Evolutionary conservation across 1,140 invertebrate genomes (phyloP).

Genomic region (Drosophila ercepeae): DNA sequence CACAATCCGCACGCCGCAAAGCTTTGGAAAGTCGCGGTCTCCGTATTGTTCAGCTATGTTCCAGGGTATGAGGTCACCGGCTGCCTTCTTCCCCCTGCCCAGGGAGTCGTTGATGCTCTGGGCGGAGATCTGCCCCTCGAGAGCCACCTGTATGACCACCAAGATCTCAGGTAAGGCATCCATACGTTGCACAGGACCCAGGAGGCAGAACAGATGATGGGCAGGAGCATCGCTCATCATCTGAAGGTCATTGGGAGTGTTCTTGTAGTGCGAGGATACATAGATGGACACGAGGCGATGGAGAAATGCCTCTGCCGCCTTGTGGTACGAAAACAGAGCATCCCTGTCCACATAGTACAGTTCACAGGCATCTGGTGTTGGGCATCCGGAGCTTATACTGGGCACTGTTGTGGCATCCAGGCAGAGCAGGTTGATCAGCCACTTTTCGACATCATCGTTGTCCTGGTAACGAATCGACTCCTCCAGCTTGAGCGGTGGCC

Average conservation of each 20-base stretch:
- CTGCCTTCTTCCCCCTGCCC: constrained; percentile 93
- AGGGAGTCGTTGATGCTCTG: constrained; percentile 90
- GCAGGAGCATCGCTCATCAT: constrained; percentile 99
- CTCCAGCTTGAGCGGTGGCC: constrained; percentile 88
- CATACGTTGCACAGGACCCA: constrained; percentile 91
- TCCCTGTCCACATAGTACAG: constrained; percentile 97
- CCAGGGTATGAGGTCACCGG: constrained; percentile 99
- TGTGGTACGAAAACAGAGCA: constrained; percentile 98
- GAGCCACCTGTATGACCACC: constrained; percentile 95
- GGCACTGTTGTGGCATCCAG: constrained; percentile 91
- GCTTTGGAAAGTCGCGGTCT: constrained; percentile 95
- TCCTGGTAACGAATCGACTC: constrained; percentile 97
- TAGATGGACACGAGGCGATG: constrained; percentile 96
- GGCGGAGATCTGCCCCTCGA: constrained; percentile 97
- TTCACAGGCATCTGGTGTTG: constrained; percentile 94
- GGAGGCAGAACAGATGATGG: constrained; percentile 97
- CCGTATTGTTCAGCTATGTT: constrained; percentile 98
- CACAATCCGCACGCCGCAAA: constrained; percentile 96
- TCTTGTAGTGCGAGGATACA: constrained; percentile 99
- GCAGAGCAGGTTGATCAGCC: constrained; percentile 96
- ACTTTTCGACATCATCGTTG: constrained; percentile 95
- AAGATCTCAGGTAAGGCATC: constrained; percentile 94
- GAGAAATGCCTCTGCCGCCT: constrained; percentile 97
- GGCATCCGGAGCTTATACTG: constrained; percentile 90
- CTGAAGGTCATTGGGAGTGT: constrained; percentile 99